Base-by-base conservation (phyloP, 2,113 vertebrate genomes). In the Condylura cristata region DNA sequence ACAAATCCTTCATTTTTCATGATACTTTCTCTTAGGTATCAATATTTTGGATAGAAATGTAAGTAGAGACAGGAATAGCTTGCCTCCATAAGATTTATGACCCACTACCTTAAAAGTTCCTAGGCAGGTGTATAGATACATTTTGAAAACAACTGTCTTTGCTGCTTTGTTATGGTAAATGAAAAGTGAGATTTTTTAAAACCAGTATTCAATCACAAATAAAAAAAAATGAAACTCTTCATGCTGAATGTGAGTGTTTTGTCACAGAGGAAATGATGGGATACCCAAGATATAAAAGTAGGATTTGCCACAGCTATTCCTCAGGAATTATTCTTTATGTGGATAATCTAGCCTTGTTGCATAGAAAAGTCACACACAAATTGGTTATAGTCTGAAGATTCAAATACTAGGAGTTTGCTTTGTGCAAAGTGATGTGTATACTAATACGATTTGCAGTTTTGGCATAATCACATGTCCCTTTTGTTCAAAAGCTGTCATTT, bases 401-500 rank as follows among this genome's bases (percentile, higher is more conserved):
- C 24, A 93, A 46, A 74, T 68, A 34, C 0, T 16, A 58, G 58
- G 20, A 61, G 1, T 39, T 68, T 93, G 7, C 6, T 44, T 72
- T 94, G 60, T 92, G 37, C 39, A 61, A 80, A 78, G 37, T n/a
- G n/a, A 60, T 48, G 9, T 51, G 13, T 37, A 34, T 48, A 66
- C 28, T 66, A 68, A 86, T 3, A 2, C 74, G 37, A 39, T 66
- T 96, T 1, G 22, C 17, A 0, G 6, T 71, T 75, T 58, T 82
- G 86, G 1, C 84, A 84, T 89, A 79, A 56, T 74, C 66, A 83
- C 14, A 80, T 74, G 8, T 56, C 8, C 26, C 60, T 75, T 92
- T 94, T 0, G 0, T 95, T 96, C 22, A 10, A 81, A 95, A 71
- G 75, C 74, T 84, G 37, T 90, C 89, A 63, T 71, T 94, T 96